Evolutionary conservation across 2,113 vertebrate species (phyloP), one percentile per base, ranked within the genome.

Genomic region (Colaptes auratus): DNA sequence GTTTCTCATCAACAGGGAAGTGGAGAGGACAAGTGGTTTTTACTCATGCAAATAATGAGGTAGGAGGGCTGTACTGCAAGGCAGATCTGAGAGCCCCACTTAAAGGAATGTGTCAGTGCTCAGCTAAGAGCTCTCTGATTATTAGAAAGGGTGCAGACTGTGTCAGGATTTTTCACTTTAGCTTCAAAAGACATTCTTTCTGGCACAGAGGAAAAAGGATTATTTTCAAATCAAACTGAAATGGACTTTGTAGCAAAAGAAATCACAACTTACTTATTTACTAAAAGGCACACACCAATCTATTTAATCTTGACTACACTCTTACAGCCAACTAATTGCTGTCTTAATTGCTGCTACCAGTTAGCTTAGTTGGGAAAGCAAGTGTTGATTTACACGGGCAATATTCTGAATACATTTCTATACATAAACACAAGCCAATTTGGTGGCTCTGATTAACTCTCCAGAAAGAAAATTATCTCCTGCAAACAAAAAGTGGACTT

Each of bases 321-420:
- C 25, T 85, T 73, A 33, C 25, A 74, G 64, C n/a, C 46, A 75
- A 67, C 18, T 10, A 86, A 15, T 83, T 80, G 35, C 39, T 71
- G 23, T 59, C 56, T 80, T 86, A 91, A 50, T 82, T 96, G n/a
- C 63, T 91, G 58, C n/a, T 71, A 52, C 67, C 14, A 33, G 67
- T 66, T 93, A 77, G 30, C 9, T 80, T 86, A 94, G 94, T 52
- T 80, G 64, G 31, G 46, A 91, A 90, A 80, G 67, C 33, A 80
- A 56, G 15, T 33, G 48, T 52, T 83, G 53, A 67, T 83, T 88
- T 94, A 70, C 39, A 65, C 4, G 69, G 59, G n/a, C 81, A 55
- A 69, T 87, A 82, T 82, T 89, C 27, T 21, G 69, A 83, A 88
- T 28, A 44, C 2, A 20, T 52, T 90, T 93, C 19, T 48, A 58